Evolutionary conservation across 2,113 vertebrate genomes (phyloP).

Genomic region (Halichoeres trimaculatus): DNA sequence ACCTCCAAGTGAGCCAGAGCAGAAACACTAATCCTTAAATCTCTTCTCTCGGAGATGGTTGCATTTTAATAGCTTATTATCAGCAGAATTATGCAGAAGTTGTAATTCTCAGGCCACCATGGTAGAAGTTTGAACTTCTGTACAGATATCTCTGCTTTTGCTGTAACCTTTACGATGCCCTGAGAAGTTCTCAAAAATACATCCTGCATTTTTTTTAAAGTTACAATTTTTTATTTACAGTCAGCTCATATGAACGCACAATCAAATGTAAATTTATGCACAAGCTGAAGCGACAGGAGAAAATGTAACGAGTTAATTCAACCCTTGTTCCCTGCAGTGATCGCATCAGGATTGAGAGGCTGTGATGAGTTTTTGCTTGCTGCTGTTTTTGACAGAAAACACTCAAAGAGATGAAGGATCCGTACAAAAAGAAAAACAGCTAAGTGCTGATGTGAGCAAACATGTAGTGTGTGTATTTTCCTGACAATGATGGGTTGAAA

Average conservation of each 20-base stretch:
- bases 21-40: constrained; percentile 57
- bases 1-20: constrained; percentile 25
- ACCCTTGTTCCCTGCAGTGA: background rate
- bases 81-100: constrained; percentile 23
- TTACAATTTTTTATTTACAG: background rate
- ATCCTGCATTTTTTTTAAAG: background rate
- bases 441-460: constrained; percentile 16
- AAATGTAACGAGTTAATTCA: background rate
- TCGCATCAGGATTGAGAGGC: constrained; percentile 5
- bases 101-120: constrained; percentile 23
- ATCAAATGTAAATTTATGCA: background rate
- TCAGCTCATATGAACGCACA: background rate
- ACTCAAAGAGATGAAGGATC: background rate
- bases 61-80: constrained; percentile 57
- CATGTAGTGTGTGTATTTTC: constrained; percentile 13
- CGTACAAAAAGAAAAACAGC: background rate
- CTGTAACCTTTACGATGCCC: constrained; percentile 14
- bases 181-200: background rate
- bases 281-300: background rate
- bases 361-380: constrained; percentile 13
- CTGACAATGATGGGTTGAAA: background rate
- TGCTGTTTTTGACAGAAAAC: constrained; percentile 20
- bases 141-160: background rate
- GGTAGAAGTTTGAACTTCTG: constrained; percentile 7
- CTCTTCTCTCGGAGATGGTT: constrained; percentile 40